These are phyloP conservation scores for Sciurus niger DNA, from an alignment of 2,113 vertebrate species.

Conservation along the genomic window DNA sequence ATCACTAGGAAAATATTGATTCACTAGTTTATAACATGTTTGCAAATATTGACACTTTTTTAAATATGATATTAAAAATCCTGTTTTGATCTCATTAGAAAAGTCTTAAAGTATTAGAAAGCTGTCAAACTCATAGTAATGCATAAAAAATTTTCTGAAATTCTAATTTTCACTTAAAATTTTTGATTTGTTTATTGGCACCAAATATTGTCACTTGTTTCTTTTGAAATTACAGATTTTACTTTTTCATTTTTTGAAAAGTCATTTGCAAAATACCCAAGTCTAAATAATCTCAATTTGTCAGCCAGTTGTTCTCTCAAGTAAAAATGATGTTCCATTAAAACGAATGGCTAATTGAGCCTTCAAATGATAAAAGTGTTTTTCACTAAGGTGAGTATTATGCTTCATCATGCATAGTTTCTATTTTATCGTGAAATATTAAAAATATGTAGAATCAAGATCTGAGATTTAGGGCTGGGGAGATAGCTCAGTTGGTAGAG, in stretches of 20 bases:
- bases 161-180: conserved; percentile 58
- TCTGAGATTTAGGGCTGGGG: background rate
- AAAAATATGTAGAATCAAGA: background rate
- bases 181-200: conserved; percentile 7
- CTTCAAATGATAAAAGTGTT: conserved; percentile 26
- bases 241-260: conserved; percentile 33
- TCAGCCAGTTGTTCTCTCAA: conserved; percentile 7
- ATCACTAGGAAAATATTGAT: conserved; percentile 19
- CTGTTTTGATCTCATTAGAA: conserved; percentile 48
- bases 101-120: conserved; percentile 39
- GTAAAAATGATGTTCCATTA: background rate
- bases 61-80: conserved; percentile 7
- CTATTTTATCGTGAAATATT: conserved; percentile 36
- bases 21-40: conserved; percentile 37
- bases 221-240: conserved; percentile 27
- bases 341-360: background rate
- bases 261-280: conserved; percentile 36
- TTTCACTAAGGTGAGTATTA: background rate
- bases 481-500: too few species aligned
- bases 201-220: background rate
- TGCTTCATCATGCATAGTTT: background rate
- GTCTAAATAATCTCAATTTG: background rate
- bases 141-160: conserved; percentile 47
- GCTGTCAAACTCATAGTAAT: background rate
- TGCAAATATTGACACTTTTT: conserved; percentile 50